Evolutionary conservation across 2,888 invertebrate genomes (phyloP).

Genomic region (Nomada goodeniana): DNA sequence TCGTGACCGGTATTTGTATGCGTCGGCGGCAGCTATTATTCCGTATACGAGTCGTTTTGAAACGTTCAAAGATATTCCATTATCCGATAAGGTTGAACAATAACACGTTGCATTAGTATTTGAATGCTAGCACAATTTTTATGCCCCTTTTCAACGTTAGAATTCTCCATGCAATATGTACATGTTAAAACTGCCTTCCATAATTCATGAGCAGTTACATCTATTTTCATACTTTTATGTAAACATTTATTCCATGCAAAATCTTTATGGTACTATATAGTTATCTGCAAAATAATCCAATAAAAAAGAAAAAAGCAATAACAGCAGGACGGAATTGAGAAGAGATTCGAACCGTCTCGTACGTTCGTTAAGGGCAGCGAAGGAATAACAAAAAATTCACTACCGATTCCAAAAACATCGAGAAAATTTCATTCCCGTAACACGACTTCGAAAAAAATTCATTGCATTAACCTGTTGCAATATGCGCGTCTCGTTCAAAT

Average conservation of each 20-base stretch:
- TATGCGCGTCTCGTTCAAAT: constrained; percentile 20
- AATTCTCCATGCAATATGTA: constrained; percentile 5
- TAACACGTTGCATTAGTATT: constrained; percentile 24
- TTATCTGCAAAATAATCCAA: not conserved
- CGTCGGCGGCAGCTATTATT: not conserved
- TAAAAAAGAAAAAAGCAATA: not conserved
- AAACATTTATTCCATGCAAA: not conserved
- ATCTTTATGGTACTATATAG: not conserved
- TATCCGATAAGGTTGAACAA: constrained; percentile 29
- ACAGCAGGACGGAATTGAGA: constrained; percentile 15
- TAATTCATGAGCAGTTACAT: constrained; percentile 6
- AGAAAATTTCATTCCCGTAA: not conserved
- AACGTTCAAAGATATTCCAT: constrained; percentile 12
- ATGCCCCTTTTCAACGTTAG: not conserved
- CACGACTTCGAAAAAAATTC: not conserved
- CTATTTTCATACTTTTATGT: not conserved
- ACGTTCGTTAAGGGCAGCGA: too few relatives aligned
- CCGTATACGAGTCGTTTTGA: not conserved
- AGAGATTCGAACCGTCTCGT: not conserved
- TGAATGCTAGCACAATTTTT: constrained; percentile 6
- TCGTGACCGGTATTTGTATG: not conserved
- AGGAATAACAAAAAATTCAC: not conserved
- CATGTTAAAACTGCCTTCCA: constrained; percentile 5
- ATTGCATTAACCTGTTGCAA: constrained; percentile 20
- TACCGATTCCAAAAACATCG: not conserved